These are phyloP conservation scores for Neodiprion lecontei DNA, from an alignment of 1,140 invertebrate species.

Conservation along the genomic window DNA sequence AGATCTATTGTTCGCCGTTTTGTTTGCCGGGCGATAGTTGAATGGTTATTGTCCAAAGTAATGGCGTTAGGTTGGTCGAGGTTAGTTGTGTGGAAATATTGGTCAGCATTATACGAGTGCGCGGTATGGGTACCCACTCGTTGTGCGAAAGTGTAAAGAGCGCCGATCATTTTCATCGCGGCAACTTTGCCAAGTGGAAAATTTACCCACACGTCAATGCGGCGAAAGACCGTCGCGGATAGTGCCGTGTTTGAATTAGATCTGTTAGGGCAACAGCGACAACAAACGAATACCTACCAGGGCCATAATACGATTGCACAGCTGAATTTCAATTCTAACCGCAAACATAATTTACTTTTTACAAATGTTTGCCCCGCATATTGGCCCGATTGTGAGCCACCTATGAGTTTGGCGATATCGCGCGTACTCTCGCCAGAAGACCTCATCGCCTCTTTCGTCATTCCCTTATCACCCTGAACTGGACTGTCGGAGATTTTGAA, in stretches of 20 bases:
- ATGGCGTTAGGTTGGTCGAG: neutral
- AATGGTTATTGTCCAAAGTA: neutral
- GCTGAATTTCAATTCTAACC: conserved; percentile 9
- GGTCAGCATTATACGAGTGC: neutral
- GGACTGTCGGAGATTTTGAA: neutral
- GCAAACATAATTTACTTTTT: conserved; percentile 13
- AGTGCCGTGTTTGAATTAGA: neutral
- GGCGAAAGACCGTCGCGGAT: neutral
- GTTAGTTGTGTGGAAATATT: conserved; percentile 8
- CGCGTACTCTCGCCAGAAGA: neutral
- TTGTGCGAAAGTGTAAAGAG: neutral
- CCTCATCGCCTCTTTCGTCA: neutral
- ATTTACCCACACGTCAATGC: neutral
- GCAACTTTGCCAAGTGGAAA: neutral
- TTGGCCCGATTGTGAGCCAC: neutral
- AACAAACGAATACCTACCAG: neutral
- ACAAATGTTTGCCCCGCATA: neutral
- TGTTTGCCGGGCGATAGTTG: conserved; percentile 10
- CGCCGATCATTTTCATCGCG: neutral
- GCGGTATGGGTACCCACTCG: neutral
- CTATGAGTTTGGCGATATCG: neutral
- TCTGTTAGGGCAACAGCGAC: neutral
- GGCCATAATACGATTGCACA: neutral
- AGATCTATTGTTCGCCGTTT: neutral
- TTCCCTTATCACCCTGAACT: neutral